These are phyloP conservation scores for Mycteria americana DNA, from an alignment of 2,797 vertebrate species.

Conservation along the genomic window DNA sequence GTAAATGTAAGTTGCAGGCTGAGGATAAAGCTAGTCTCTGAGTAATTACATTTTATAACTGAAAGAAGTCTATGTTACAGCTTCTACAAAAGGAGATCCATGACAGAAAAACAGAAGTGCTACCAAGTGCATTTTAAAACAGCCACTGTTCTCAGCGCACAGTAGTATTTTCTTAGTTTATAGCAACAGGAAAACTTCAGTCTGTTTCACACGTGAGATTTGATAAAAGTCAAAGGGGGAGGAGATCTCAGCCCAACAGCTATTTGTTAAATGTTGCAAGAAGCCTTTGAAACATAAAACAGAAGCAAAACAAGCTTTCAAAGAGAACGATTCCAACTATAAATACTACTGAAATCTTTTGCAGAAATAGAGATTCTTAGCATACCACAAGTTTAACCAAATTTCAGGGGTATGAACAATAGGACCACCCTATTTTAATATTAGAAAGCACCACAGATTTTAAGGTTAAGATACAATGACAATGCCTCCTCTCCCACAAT, in stretches of 20 bases:
- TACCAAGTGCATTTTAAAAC: not conserved
- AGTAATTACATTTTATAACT: not conserved
- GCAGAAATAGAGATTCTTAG: not conserved
- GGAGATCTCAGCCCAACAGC: not conserved
- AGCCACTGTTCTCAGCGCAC: not conserved
- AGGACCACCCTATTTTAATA: not conserved
- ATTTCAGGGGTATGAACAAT: not conserved
- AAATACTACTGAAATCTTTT: not conserved
- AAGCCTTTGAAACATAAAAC: conserved; percentile 6
- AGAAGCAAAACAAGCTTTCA: not conserved
- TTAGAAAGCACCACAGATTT: not conserved
- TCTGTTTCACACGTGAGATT: not conserved
- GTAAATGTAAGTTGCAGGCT: not conserved
- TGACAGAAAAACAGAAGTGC: not conserved
- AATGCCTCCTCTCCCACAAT: not conserved
- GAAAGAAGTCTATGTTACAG: not conserved
- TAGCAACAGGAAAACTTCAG: not conserved
- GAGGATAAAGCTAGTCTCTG: not conserved
- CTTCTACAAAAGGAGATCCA: not conserved
- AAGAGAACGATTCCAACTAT: not conserved
- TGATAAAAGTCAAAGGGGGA: not conserved
- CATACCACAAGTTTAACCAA: not conserved
- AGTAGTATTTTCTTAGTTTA: not conserved
- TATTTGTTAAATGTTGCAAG: not conserved
- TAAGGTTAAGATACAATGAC: not conserved